Conservation (phyloP, 2,797 vertebrate genomes). For the Spizella passerina region DNA sequence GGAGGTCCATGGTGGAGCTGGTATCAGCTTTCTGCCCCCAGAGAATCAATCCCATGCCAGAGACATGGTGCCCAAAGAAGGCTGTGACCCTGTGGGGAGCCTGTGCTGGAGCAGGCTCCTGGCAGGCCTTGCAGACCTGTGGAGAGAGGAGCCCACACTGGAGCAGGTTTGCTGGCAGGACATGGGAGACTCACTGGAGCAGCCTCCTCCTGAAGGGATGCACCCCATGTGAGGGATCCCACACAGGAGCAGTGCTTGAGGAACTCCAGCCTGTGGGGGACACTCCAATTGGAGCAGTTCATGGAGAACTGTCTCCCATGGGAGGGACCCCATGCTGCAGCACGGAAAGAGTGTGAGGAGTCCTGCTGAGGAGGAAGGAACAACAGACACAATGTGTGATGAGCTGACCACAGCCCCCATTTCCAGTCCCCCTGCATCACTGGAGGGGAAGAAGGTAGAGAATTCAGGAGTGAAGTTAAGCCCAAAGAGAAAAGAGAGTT, state of each 20-base stretch:
- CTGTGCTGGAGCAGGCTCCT: background rate
- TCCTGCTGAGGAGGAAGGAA: background rate
- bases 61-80: background rate
- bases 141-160: background rate
- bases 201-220: background rate
- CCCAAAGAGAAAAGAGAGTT: rapidly evolving
- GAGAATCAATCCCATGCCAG: background rate
- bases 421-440: background rate
- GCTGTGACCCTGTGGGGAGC: background rate
- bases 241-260: background rate
- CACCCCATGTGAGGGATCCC: background rate
- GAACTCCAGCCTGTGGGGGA: background rate
- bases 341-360: background rate
- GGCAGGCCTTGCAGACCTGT: background rate
- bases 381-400: background rate
- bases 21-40: rapidly evolving
- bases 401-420: background rate
- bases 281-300: background rate
- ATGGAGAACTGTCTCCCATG: background rate
- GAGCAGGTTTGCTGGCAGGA: background rate
- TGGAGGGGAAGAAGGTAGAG: background rate
- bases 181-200: background rate
- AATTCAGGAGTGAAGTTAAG: background rate
- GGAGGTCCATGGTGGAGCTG: background rate
- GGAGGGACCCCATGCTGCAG: background rate